Conservation (phyloP, 1,140 invertebrate genomes). For the Nephotettix cincticeps region DNA sequence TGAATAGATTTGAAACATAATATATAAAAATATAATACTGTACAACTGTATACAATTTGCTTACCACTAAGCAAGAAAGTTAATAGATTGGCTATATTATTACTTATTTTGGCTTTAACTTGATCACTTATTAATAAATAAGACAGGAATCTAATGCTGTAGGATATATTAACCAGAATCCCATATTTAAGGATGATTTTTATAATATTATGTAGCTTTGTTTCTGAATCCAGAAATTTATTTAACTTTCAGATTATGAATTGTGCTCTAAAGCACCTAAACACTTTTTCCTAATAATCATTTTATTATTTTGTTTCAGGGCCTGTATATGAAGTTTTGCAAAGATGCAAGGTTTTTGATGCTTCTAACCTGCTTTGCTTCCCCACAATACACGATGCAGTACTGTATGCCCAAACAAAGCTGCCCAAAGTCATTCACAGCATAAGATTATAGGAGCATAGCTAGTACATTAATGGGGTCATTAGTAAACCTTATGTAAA, state of each 20-base stretch:
- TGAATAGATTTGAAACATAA: too few relatives aligned
- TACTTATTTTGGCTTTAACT: too few relatives aligned
- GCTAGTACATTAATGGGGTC: too few relatives aligned
- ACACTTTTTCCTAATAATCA: too few relatives aligned
- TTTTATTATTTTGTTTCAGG: constrained; percentile 44
- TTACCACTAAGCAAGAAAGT: too few relatives aligned
- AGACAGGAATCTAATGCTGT: background rate
- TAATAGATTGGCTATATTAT: too few relatives aligned
- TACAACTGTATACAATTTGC: too few relatives aligned
- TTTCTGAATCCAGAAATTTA: background rate
- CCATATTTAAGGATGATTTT: background rate
- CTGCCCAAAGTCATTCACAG: background rate
- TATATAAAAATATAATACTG: too few relatives aligned
- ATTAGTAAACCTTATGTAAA: too few relatives aligned
- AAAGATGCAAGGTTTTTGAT: constrained; percentile 52
- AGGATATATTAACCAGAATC: background rate
- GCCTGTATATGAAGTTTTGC: constrained; percentile 55
- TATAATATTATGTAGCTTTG: background rate
- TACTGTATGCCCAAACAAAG: constrained; percentile 39
- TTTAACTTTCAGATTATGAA: background rate
- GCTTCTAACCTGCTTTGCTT: constrained; percentile 52
- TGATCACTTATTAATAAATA: too few relatives aligned
- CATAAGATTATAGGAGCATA: constrained; percentile 1
- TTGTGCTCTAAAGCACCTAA: background rate
- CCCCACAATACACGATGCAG: constrained; percentile 62